These are phyloP conservation scores for Drosophila guanche DNA, from an alignment of 1,140 invertebrate genomes.

Conservation along the genomic window DNA sequence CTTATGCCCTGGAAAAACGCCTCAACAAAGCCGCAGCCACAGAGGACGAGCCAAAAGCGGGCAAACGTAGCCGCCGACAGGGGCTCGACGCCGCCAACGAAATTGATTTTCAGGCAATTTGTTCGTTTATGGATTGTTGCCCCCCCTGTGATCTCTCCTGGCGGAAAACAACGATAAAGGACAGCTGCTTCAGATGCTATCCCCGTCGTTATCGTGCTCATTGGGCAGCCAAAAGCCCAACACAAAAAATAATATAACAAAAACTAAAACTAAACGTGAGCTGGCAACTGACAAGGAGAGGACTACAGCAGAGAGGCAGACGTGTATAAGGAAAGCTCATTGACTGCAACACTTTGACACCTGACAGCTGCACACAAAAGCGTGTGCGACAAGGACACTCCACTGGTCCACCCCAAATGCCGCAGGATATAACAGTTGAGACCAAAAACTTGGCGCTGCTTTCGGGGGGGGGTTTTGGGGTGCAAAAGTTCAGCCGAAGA, in stretches of 20 bases:
- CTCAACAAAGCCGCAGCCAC: slow-evolving; percentile 48
- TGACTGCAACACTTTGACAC: slow-evolving; percentile 69
- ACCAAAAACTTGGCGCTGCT: no score
- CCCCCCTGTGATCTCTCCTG: background rate
- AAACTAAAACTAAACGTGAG: slow-evolving; percentile 16
- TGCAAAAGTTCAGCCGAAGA: slow-evolving; percentile 31
- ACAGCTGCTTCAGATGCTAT: slow-evolving; percentile 62
- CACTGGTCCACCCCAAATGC: slow-evolving; percentile 5
- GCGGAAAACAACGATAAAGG: slow-evolving; percentile 50
- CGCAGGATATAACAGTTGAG: slow-evolving; percentile 11
- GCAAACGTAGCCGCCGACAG: slow-evolving; percentile 45
- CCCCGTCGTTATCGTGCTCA: slow-evolving; percentile 47
- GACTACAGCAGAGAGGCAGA: slow-evolving; percentile 2
- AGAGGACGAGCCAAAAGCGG: slow-evolving; percentile 38
- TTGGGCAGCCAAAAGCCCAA: slow-evolving; percentile 42
- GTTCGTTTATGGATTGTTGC: slow-evolving; percentile 67
- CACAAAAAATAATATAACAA: slow-evolving; percentile 22
- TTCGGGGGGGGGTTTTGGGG: no score
- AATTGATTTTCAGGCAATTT: slow-evolving; percentile 72
- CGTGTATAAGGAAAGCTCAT: slow-evolving; percentile 46
- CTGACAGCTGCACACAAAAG: slow-evolving; percentile 65
- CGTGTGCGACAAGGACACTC: slow-evolving; percentile 45
- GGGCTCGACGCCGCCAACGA: slow-evolving; percentile 36
- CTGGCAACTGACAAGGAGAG: slow-evolving; percentile 26
- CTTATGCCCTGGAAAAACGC: slow-evolving; percentile 35